Conservation (phyloP, 2,888 invertebrate genomes). For the Hyppa rectilinea region DNA sequence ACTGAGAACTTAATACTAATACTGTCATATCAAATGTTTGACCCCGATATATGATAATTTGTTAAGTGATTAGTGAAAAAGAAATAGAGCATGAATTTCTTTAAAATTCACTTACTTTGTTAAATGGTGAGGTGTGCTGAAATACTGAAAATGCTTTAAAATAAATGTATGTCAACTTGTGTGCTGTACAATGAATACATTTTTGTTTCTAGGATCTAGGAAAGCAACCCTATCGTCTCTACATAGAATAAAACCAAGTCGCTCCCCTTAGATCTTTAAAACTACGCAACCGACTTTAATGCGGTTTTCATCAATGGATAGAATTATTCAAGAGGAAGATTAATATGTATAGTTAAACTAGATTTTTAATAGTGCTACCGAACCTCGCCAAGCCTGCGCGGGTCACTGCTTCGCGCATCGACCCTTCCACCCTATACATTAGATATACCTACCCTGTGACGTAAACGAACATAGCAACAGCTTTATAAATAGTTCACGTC, state of each 20-base stretch:
- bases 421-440: too few species aligned
- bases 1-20: slow-evolving; percentile 39
- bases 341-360: too few species aligned
- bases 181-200: not conserved
- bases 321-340: too few species aligned
- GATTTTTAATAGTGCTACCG: too few species aligned
- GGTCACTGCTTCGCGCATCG: too few species aligned
- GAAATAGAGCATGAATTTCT: not conserved
- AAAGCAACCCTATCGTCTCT: too few species aligned
- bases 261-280: too few species aligned
- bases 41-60: slow-evolving; percentile 48
- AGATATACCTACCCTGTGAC: not conserved
- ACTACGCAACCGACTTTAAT: too few species aligned
- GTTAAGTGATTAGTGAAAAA: slow-evolving; percentile 26
- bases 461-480: not conserved
- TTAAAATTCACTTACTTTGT: not conserved
- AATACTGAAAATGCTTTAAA: not conserved
- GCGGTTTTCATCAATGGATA: too few species aligned
- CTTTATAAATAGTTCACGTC: not conserved
- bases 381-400: too few species aligned
- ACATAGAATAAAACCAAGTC: too few species aligned
- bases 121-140: not conserved
- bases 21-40: slow-evolving; percentile 41
- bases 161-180: not conserved
- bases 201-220: not conserved